These are phyloP conservation scores for Mesoclemmys tuberculata DNA, from an alignment of 2,113 vertebrate genomes.

Conservation along the genomic window DNA sequence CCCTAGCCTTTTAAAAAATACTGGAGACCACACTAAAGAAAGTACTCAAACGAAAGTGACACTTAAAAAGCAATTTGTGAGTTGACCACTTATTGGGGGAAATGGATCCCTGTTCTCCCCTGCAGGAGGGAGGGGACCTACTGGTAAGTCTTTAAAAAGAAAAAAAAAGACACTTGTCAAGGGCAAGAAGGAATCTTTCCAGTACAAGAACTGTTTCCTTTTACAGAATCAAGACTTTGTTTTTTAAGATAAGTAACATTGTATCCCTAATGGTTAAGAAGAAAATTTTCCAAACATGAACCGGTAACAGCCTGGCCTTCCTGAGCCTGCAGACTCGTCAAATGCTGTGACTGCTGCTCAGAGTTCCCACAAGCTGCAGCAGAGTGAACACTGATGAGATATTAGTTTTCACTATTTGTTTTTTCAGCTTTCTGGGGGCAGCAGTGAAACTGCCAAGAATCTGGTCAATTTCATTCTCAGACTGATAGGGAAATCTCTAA, in stretches of 20 bases:
- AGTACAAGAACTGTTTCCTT: neutral
- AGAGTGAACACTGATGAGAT: neutral
- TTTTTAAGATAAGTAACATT: neutral
- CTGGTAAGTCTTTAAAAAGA: neutral
- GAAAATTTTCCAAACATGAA: neutral
- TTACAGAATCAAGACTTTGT: neutral
- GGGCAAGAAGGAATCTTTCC: neutral
- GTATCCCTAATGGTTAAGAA: neutral
- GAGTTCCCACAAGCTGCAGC: neutral
- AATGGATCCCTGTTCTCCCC: neutral
- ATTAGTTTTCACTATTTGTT: neutral
- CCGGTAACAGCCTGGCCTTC: neutral
- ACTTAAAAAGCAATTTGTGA: neutral
- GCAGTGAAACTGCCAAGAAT: neutral
- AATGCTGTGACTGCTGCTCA: neutral
- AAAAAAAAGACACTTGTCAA: neutral
- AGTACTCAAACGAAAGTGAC: neutral
- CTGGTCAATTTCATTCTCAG: neutral
- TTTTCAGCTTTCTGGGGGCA: neutral
- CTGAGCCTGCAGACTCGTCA: neutral
- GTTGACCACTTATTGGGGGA: neutral
- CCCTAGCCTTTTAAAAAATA: neutral
- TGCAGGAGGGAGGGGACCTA: neutral
- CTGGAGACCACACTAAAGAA: neutral
- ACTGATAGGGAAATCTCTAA: neutral